Conservation (phyloP, 2,888 invertebrate species). For the Melangyna quadrimaculata region DNA sequence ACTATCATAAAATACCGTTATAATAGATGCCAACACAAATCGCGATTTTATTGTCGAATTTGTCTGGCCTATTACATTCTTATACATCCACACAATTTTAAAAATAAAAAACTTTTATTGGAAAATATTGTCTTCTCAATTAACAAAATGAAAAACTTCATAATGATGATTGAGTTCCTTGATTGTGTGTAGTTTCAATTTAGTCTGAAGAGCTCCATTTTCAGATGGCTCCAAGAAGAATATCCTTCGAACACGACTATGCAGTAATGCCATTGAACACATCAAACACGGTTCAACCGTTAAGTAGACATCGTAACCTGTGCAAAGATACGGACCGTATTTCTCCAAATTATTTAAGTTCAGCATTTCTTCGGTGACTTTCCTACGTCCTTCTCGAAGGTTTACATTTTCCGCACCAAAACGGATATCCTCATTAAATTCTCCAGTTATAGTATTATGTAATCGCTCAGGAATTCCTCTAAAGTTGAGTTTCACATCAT, state of each 20-base stretch:
- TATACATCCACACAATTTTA: background rate
- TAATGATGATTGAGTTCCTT: conserved; percentile 94
- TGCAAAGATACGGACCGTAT: conserved; percentile 89
- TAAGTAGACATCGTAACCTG: conserved; percentile 92
- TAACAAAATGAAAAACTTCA: conserved; percentile 86
- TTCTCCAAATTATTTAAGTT: conserved; percentile 78
- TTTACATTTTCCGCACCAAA: conserved; percentile 82
- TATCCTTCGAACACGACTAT: conserved; percentile 91
- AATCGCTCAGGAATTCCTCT: conserved; percentile 81
- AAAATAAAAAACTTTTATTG: conserved; percentile 46
- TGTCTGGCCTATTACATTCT: no score
- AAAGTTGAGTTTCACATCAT: conserved; percentile 76
- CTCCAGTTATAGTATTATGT: conserved; percentile 78
- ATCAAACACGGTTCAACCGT: conserved; percentile 94
- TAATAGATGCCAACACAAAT: no score
- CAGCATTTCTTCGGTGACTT: conserved; percentile 25
- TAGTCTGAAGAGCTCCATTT: conserved; percentile 88
- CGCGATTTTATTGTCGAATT: no score
- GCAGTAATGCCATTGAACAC: conserved; percentile 97
- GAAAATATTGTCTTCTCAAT: background rate
- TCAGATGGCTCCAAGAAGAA: conserved; percentile 86
- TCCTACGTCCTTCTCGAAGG: background rate
- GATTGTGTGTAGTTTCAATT: conserved; percentile 88
- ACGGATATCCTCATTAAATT: conserved; percentile 79
- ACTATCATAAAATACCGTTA: no score